phyloP scores from a whole-genome alignment of 1,140 invertebrate species.

The Drosophila persimilis region DNA sequence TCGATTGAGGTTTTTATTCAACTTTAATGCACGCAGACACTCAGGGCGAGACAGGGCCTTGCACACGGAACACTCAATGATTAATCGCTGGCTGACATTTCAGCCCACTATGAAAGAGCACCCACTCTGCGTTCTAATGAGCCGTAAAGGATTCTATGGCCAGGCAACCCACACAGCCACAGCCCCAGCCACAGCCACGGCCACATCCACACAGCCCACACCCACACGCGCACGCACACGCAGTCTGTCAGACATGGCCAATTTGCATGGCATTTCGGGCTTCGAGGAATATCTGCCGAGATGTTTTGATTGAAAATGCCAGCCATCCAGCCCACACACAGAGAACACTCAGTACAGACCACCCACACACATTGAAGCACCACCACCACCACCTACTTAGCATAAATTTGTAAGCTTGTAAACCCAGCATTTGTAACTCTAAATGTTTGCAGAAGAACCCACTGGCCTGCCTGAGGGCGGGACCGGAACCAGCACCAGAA shows the following conservation, averaged over 20 bases:
- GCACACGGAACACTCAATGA: conserved; percentile 15
- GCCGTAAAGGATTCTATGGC: conserved; percentile 37
- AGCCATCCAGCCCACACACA: conserved; percentile 14
- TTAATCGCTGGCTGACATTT: conserved; percentile 40
- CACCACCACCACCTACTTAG: conserved; percentile 21
- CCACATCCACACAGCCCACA: background rate
- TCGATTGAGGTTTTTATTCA: conserved; percentile 32
- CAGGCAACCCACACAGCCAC: background rate
- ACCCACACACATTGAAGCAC: background rate
- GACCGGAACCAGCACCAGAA: conserved; percentile 54
- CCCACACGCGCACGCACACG: background rate
- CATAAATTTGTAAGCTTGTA: conserved; percentile 55
- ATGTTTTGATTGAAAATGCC: conserved; percentile 47
- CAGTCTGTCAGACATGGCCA: conserved; percentile 27
- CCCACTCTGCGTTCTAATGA: conserved; percentile 47
- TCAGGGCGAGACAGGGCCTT: background rate
- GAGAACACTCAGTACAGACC: conserved; percentile 1
- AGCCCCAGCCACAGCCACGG: background rate
- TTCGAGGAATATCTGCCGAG: conserved; percentile 7
- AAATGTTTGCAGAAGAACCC: conserved; percentile 75
- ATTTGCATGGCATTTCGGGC: conserved; percentile 48
- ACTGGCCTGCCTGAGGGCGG: conserved; percentile 58
- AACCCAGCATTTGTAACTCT: conserved; percentile 59
- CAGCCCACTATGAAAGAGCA: background rate
- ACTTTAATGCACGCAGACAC: conserved; percentile 32